These are phyloP conservation scores for Drosophila fulvimacula DNA, from an alignment of 2,888 invertebrate species.

Conservation along the genomic window DNA sequence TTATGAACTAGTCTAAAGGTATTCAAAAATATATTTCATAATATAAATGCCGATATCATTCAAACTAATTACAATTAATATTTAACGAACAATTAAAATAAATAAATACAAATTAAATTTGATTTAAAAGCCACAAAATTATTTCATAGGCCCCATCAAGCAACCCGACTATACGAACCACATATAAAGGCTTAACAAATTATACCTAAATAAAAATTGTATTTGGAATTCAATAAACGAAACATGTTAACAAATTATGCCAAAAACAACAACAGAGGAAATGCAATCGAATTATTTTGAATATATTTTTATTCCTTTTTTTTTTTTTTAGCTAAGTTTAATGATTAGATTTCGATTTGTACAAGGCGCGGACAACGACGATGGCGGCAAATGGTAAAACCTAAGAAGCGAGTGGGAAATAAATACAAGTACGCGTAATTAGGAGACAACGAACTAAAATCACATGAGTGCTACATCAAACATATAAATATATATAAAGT, in stretches of 20 bases:
- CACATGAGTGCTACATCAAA: constrained; percentile 67
- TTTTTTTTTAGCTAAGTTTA: constrained; percentile 42
- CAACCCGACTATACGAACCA: constrained; percentile 50
- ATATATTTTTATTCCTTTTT: constrained; percentile 15
- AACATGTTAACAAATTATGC: constrained; percentile 74
- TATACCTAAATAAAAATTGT: constrained; percentile 67
- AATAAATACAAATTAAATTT: constrained; percentile 12
- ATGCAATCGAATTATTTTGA: neutral
- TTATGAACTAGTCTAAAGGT: constrained; percentile 47
- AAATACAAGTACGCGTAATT: constrained; percentile 58
- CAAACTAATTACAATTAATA: constrained; percentile 10
- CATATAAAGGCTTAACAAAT: constrained; percentile 63
- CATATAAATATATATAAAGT: neutral
- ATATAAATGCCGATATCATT: constrained; percentile 36
- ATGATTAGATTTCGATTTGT: constrained; percentile 75
- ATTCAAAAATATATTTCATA: constrained; percentile 36
- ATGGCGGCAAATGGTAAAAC: constrained; percentile 58
- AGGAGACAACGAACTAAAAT: constrained; percentile 76
- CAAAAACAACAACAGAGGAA: constrained; percentile 23
- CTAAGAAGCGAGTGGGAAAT: constrained; percentile 56
- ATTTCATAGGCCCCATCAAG: constrained; percentile 14
- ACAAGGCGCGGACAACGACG: constrained; percentile 61
- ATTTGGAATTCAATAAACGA: constrained; percentile 79
- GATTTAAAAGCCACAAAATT: constrained; percentile 2
- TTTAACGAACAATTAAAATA: neutral